These are phyloP conservation scores for Hippocampus abdominalis DNA, from an alignment of 2,113 vertebrate species.

Conservation along the genomic window DNA sequence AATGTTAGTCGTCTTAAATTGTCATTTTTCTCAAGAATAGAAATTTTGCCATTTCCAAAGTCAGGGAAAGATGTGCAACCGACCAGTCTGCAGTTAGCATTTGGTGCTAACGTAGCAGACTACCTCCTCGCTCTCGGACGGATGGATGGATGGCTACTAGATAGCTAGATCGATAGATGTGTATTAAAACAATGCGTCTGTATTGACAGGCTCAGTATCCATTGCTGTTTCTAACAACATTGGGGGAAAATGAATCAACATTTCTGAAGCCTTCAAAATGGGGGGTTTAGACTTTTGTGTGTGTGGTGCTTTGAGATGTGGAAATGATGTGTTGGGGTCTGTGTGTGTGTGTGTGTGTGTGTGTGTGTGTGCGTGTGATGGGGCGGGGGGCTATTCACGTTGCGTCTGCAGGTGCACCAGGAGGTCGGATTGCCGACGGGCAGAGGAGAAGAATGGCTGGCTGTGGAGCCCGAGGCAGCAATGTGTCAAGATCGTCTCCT, in stretches of 20 bases:
- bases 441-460: conserved; percentile 83
- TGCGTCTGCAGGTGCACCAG: conserved; percentile 79
- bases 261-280: conserved; percentile 14
- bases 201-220: background rate
- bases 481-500: conserved; percentile 80
- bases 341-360: background rate
- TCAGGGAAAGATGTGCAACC: too few species aligned
- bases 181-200: background rate
- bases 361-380: background rate
- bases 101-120: too few species aligned
- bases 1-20: too few species aligned
- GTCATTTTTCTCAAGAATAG: too few species aligned
- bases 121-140: too few species aligned
- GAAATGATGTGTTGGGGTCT: background rate
- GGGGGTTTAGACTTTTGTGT: background rate
- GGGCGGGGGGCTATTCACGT: conserved; percentile 11
- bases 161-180: too few species aligned
- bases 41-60: too few species aligned
- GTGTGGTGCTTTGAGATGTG: conserved; percentile 19
- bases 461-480: conserved; percentile 82
- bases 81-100: too few species aligned
- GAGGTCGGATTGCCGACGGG: conserved; percentile 79
- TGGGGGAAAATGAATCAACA: conserved; percentile 8
- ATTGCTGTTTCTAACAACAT: conserved; percentile 17
- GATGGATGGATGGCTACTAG: too few species aligned